A percentile compares a stretch with the other conserved stretches of the same genome.
Evolutionary conservation across 2,888 invertebrate genomes (phyloP).

Genomic region (Panorpa germanica): DNA sequence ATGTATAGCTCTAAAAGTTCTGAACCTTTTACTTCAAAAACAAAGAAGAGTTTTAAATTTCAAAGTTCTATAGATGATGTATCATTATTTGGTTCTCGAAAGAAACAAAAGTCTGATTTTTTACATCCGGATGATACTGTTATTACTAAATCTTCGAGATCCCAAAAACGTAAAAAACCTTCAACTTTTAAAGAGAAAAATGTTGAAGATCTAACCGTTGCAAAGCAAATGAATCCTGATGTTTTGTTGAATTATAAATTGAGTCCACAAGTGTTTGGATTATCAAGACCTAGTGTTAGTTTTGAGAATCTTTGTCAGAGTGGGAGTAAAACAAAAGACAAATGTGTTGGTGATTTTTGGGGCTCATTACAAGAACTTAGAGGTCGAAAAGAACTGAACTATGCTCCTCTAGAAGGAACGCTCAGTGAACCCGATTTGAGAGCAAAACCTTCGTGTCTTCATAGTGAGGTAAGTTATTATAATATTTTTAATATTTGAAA

Average conservation of each 20-base stretch:
- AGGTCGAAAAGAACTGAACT: slow-evolving; percentile 16
- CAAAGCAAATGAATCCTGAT: too few relatives aligned
- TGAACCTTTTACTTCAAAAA: slow-evolving; percentile 11
- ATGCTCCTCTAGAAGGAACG: slow-evolving; percentile 26
- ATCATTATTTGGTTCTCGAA: slow-evolving; percentile 29
- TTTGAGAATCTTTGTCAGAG: slow-evolving; percentile 22
- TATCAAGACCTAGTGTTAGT: slow-evolving; percentile 20
- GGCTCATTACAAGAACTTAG: slow-evolving; percentile 47
- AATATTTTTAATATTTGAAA: too few relatives aligned
- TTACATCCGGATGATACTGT: slow-evolving; percentile 25
- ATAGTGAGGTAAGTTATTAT: too few relatives aligned
- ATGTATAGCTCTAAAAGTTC: slow-evolving; percentile 35
- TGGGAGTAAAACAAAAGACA: slow-evolving; percentile 8
- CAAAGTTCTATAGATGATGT: slow-evolving; percentile 39
- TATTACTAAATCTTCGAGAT: slow-evolving; percentile 11
- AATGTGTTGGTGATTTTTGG: slow-evolving; percentile 25
- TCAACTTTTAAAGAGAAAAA: too few relatives aligned
- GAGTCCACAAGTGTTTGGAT: slow-evolving; percentile 45
- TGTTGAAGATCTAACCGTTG: too few relatives aligned
- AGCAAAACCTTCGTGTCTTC: too few relatives aligned
- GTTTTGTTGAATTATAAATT: slow-evolving; percentile 29
- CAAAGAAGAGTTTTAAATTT: slow-evolving; percentile 17
- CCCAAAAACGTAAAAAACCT: slow-evolving; percentile 13
- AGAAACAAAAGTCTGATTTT: too few relatives aligned
- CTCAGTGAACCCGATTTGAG: slow-evolving; percentile 49